Evolutionary conservation across 2,888 invertebrate species (phyloP).

Genomic region (Cantharis nigra): DNA sequence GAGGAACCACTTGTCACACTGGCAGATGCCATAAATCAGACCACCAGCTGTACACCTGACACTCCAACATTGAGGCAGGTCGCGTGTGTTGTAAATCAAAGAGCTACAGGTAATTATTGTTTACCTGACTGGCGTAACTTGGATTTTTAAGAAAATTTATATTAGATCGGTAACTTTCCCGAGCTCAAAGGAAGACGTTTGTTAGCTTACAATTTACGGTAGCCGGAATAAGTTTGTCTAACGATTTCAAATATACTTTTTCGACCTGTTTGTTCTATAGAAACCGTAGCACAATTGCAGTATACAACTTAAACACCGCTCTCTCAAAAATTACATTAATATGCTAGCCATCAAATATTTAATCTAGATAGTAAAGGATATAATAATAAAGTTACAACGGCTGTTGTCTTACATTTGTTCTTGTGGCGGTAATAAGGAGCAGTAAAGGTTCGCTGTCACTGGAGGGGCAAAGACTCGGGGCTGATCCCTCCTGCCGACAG

Average conservation of each 20-base stretch:
- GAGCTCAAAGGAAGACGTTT: background rate
- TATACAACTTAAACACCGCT: background rate
- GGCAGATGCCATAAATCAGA: slow-evolving; percentile 37
- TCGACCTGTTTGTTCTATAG: background rate
- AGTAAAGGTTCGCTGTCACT: slow-evolving; percentile 27
- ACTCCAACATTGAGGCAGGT: slow-evolving; percentile 41
- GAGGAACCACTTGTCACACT: slow-evolving; percentile 37
- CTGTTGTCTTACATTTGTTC: slow-evolving; percentile 5
- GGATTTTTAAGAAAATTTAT: slow-evolving; percentile 2
- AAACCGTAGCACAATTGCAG: background rate
- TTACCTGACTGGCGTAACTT: background rate
- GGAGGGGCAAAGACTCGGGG: slow-evolving; percentile 26
- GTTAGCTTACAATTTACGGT: background rate
- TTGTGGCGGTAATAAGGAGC: slow-evolving; percentile 21
- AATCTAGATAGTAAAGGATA: slow-evolving; percentile 9
- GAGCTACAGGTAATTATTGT: slow-evolving; percentile 5
- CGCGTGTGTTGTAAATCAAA: slow-evolving; percentile 36
- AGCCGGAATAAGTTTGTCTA: background rate
- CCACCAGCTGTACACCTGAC: slow-evolving; percentile 38
- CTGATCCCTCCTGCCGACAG: slow-evolving; percentile 48
- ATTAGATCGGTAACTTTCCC: background rate
- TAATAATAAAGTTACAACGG: slow-evolving; percentile 23
- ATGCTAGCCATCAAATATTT: background rate
- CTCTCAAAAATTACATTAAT: background rate
- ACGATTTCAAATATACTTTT: background rate